Evolutionary conservation across 2,888 invertebrate species (phyloP).

Genomic region (Drosophila hamatofila): DNA sequence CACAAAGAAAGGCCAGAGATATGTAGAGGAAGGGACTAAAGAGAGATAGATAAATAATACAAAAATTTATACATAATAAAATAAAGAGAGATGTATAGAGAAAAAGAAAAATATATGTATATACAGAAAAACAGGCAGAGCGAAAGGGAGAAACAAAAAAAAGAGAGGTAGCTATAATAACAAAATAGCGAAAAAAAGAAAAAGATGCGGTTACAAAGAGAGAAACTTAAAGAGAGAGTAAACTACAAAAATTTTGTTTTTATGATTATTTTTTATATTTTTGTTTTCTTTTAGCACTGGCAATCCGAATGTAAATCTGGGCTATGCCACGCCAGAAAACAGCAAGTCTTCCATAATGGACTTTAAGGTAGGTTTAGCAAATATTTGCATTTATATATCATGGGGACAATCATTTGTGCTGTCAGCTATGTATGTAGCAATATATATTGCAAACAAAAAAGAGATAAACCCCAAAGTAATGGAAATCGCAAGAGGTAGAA

Average conservation of each 20-base stretch:
- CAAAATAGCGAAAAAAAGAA: neutral
- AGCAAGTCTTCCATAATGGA: conserved; percentile 86
- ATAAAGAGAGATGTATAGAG: neutral
- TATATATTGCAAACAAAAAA: no score
- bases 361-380: conserved; percentile 80
- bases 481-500: neutral
- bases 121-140: neutral
- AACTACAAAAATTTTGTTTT: neutral
- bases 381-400: neutral
- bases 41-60: no score
- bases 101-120: neutral
- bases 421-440: no score
- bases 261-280: neutral
- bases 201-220: neutral
- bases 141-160: neutral
- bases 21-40: neutral
- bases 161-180: neutral
- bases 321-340: conserved; percentile 88
- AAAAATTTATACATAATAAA: no score
- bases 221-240: neutral
- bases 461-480: no score
- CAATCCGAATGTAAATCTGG: conserved; percentile 87
- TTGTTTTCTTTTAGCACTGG: conserved; percentile 87
- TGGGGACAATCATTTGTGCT: no score
- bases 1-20: no score